Base-by-base conservation (phyloP, 1,140 invertebrate genomes). In the Bombus huntii region DNA sequence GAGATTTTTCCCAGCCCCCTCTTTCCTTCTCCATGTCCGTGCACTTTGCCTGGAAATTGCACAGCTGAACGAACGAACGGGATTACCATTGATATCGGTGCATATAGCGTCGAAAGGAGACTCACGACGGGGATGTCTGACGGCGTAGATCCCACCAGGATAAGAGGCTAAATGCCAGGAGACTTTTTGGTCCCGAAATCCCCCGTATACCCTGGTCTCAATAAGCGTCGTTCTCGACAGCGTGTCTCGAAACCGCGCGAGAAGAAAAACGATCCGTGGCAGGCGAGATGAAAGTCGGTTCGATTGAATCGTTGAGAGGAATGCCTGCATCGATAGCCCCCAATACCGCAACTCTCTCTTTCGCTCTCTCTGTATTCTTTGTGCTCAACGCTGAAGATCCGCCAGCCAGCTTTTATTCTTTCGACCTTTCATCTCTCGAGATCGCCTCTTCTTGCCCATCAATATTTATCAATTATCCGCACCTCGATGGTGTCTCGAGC, bases 251-350 rank as follows among this genome's bases (percentile, higher is more conserved):
- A 68, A 68, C 66, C 31, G 66, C 34, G 66, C 66, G 31, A 25
- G 5, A 44, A 31, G 31, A 44, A 12, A n/a, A n/a, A 28, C 28
- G 39, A 37, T 42, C 42, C 22, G 57, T 74, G 66, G 28, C 37
- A 28, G 44, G 28, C 39, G 78, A 79, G 85, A 87, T 82, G 82
- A 87, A 90, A 89, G 88, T 90, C 81, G 73, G 57, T 57, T 80
- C 82, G 85, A 91, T 90, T 87, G 87, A 91, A 90, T 89, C 72
- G 82, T 90, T 80, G 85, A 85, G 82, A 87, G 85, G 78, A 73
- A 84, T 78, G 62, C 59, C n/a, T 62, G 81, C 88, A 66, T 78
- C 82, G 73, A 89, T 76, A 80, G 81, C 53, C 68, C 18, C 70
- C 89, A 81, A 88, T 88, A 88, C 89, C 75, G 65, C 82, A 71